phyloP scores from a whole-genome alignment of 2,797 vertebrate genomes.

The Australoheros facetus region DNA sequence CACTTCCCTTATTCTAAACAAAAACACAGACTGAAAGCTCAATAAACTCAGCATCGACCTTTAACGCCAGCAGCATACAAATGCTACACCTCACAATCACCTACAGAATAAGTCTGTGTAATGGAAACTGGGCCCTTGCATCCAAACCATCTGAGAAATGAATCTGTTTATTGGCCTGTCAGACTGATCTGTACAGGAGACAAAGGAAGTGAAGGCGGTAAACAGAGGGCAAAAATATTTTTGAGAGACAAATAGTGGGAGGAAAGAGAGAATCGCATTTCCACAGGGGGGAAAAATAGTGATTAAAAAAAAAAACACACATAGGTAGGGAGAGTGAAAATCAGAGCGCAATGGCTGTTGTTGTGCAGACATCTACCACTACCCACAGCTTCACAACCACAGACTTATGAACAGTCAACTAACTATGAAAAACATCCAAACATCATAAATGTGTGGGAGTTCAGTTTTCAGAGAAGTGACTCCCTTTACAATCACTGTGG shows the following conservation, averaged over 20 bases:
- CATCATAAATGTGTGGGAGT: constrained; percentile 26
- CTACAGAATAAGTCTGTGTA: constrained; percentile 15
- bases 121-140: constrained; percentile 34
- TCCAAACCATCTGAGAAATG: constrained; percentile 47
- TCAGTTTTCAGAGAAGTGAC: constrained; percentile 29
- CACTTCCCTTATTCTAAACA: constrained; percentile 17
- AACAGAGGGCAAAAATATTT: constrained; percentile 15
- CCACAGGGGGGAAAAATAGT: background rate
- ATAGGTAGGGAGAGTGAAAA: constrained; percentile 8
- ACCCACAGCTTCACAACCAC: constrained; percentile 52
- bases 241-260: constrained; percentile 9
- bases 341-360: constrained; percentile 28
- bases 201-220: constrained; percentile 15
- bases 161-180: constrained; percentile 41
- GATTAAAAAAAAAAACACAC: background rate
- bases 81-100: constrained; percentile 11
- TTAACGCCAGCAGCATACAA: constrained; percentile 17
- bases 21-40: constrained; percentile 16
- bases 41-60: background rate
- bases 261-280: background rate
- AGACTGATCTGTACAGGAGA: constrained; percentile 31
- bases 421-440: constrained; percentile 65
- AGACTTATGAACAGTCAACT: constrained; percentile 51
- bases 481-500: constrained; percentile 17
- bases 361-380: constrained; percentile 35